Base-by-base conservation (phyloP, 2,797 vertebrate genomes). In the Glyptemys insculpta region DNA sequence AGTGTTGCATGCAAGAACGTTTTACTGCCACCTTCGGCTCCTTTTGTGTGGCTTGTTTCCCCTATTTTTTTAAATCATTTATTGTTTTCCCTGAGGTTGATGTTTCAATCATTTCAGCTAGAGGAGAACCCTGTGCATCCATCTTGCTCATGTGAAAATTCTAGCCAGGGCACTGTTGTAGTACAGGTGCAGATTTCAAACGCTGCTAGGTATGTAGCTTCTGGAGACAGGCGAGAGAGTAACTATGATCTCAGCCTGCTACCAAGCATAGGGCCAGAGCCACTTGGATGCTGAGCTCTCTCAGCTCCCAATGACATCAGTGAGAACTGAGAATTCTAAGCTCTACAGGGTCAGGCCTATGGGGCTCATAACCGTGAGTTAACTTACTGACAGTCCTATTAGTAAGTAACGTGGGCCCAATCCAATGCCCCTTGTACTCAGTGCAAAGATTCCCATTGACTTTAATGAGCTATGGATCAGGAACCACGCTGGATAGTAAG, bases 151-250 rank as follows among this genome's bases (percentile, higher is more conserved):
- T 56, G 29, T 59, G 1, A 0, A 9, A 53, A 27, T 74, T 76
- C 74, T 88, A 82, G 65, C 14, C 50, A 47, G 25, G 84, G 3
- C 25, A 0, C 47, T 85, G 49, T 87, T 49, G 84, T 65, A 82
- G 16, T 0, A 0, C 16, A 65, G 62, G 9, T 47, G 52, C 9
- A 79, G 47, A 81, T 68, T 72, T 86, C 0, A 0, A 2, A 0
- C 7, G 29, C 53, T 18, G 34, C 56, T 50, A 25, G 76, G 37
- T 47, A n/a, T 37, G 12, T 54, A 18, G 5, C 14, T 79, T 72
- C 49, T 52, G 49, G 2, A 0, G 4, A 41, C 79, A 5, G 49
- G 59, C 10, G 79, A 53, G 31, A 37, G 53, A 83, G 56, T 78
- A 83, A 37, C 56, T 81, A 78, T 79, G 82, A 44, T 81, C 62